Percentiles rank a stretch among this genome's conserved stretches.
phyloP scores from a whole-genome alignment of 2,797 vertebrate genomes.

The Zalophus californianus region DNA sequence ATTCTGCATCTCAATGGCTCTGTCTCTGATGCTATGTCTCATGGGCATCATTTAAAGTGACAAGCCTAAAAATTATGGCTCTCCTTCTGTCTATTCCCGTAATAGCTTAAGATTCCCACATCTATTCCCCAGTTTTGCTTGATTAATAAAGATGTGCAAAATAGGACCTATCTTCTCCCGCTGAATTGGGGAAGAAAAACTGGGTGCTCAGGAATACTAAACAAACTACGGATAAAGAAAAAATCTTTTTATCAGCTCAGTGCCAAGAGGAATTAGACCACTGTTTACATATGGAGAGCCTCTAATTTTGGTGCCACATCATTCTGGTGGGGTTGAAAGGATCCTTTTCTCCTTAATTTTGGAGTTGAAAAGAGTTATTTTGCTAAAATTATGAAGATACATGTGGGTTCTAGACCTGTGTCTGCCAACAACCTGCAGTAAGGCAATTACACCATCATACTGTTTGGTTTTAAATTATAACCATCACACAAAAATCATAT shows the following conservation, averaged over 20 bases:
- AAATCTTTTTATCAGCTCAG: conserved; percentile 9
- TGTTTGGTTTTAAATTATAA: neutral
- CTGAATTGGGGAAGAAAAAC: conserved; percentile 36
- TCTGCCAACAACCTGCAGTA: neutral
- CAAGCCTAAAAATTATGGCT: conserved; percentile 63
- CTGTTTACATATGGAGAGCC: neutral
- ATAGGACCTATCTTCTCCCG: conserved; percentile 21
- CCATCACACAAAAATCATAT: neutral
- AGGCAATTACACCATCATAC: neutral
- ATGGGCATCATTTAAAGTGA: conserved; percentile 69
- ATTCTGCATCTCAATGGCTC: conserved; percentile 41
- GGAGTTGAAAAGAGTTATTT: neutral
- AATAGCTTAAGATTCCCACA: conserved; percentile 39
- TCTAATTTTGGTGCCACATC: conserved; percentile 32
- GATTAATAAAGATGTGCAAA: conserved; percentile 77
- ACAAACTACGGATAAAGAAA: neutral
- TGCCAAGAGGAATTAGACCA: neutral
- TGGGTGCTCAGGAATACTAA: neutral
- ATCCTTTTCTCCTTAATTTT: neutral
- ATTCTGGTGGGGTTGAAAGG: neutral
- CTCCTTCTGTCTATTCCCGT: conserved; percentile 68
- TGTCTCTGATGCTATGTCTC: conserved; percentile 25
- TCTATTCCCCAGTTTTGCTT: conserved; percentile 65
- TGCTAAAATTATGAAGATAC: neutral
- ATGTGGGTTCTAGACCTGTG: neutral